These are phyloP conservation scores for Pteruthius melanotis DNA, from an alignment of 2,113 vertebrate genomes.

Conservation along the genomic window DNA sequence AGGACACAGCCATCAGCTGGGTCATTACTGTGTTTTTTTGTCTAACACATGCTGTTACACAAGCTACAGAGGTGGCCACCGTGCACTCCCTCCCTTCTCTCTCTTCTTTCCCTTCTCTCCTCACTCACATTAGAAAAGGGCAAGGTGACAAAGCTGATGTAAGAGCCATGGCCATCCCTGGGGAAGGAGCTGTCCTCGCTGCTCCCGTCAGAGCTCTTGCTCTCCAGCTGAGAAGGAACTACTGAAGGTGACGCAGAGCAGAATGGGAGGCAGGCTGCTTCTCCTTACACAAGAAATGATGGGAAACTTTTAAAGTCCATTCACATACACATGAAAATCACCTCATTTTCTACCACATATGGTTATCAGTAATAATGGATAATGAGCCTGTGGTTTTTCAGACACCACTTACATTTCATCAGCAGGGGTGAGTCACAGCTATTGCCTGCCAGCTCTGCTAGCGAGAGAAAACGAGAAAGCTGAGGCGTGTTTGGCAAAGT, in stretches of 20 bases:
- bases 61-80: not conserved
- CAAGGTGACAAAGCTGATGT: not conserved
- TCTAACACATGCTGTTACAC: not conserved
- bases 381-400: constrained; percentile 1
- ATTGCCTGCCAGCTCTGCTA: not conserved
- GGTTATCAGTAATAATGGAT: not conserved
- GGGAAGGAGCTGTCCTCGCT: not conserved
- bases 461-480: not conserved
- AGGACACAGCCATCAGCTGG: not conserved
- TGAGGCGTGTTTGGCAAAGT: not conserved
- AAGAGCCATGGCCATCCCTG: not conserved
- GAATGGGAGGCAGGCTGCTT: not conserved
- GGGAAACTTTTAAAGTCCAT: not conserved
- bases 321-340: not conserved
- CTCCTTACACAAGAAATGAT: not conserved
- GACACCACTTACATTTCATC: not conserved
- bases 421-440: not conserved
- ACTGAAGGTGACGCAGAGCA: not conserved
- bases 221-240: not conserved
- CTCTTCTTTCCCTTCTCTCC: not conserved
- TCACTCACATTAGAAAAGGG: not conserved
- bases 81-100: not conserved
- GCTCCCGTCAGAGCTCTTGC: not conserved
- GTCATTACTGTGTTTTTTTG: not conserved
- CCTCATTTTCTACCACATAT: not conserved